phyloP scores from a whole-genome alignment of 2,113 vertebrate genomes.

The Strigops habroptila region DNA sequence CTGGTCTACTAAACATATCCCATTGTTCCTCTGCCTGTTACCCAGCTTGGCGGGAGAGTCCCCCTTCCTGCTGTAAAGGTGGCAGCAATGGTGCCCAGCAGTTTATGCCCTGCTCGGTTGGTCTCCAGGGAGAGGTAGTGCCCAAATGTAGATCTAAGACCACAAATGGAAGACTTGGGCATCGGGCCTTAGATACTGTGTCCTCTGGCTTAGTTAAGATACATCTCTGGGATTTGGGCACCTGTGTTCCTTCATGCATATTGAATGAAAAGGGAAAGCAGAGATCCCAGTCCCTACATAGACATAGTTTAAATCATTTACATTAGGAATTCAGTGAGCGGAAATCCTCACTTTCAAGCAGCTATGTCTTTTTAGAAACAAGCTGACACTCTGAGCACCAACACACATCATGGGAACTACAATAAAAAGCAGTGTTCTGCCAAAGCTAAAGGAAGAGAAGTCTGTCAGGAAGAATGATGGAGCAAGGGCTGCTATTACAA shows the following conservation, averaged over 20 bases:
- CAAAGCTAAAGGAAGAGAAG: background rate
- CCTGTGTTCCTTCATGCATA: background rate
- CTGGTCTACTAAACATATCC: background rate
- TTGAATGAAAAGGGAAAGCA: background rate
- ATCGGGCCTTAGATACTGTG: background rate
- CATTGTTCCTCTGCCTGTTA: background rate
- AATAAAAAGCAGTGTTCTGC: background rate
- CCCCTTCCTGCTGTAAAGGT: background rate
- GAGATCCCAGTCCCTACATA: background rate
- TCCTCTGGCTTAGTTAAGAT: background rate
- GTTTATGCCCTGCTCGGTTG: accelerated
- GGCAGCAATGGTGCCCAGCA: background rate
- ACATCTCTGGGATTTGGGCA: background rate
- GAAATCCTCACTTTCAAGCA: background rate
- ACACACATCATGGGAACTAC: background rate
- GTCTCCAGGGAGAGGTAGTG: background rate
- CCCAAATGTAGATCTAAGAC: background rate
- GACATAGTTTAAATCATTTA: background rate
- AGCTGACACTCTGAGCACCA: background rate
- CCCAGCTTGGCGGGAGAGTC: background rate
- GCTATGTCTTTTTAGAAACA: background rate
- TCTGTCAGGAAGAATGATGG: background rate
- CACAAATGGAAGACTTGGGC: background rate
- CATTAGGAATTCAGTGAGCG: background rate
- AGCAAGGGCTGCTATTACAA: background rate